phyloP scores from a whole-genome alignment of 2,113 vertebrate species.

The Cyphotilapia sp. region DNA sequence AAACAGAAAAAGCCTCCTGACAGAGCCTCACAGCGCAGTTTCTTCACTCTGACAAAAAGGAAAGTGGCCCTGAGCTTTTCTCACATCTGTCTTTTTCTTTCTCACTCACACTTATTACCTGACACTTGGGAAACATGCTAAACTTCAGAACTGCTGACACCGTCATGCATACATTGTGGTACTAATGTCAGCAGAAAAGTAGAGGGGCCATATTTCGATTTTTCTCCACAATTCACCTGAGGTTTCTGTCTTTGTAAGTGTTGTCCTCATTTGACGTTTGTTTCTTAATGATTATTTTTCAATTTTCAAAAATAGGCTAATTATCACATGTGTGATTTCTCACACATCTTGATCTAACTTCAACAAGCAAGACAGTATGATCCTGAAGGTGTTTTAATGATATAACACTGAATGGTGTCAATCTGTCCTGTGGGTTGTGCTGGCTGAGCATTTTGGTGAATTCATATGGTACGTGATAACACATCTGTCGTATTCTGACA shows the following conservation, averaged over 20 bases:
- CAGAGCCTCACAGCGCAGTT: neutral
- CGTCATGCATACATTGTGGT: neutral
- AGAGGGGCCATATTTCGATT: neutral
- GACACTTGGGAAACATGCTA: neutral
- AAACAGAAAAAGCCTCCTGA: neutral
- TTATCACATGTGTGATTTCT: neutral
- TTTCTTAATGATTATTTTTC: neutral
- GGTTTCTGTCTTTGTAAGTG: neutral
- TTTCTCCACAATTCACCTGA: neutral
- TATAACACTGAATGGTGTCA: neutral
- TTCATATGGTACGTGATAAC: neutral
- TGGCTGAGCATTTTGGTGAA: neutral
- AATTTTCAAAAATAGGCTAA: neutral
- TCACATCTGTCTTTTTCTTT: neutral
- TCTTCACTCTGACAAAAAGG: neutral
- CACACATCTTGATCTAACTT: neutral
- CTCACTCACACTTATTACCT: neutral
- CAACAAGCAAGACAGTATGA: neutral
- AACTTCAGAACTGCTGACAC: conserved; percentile 3
- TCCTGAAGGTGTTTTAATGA: neutral
- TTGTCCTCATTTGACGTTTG: neutral
- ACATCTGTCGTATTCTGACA: neutral
- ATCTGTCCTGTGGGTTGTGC: neutral
- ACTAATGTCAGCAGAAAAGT: conserved; percentile 1
- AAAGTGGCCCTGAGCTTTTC: neutral